A percentile compares a stretch with the other conserved stretches of the same genome.
Conservation (phyloP, 2,888 invertebrate species). For the Drosophila aldrichi region DNA sequence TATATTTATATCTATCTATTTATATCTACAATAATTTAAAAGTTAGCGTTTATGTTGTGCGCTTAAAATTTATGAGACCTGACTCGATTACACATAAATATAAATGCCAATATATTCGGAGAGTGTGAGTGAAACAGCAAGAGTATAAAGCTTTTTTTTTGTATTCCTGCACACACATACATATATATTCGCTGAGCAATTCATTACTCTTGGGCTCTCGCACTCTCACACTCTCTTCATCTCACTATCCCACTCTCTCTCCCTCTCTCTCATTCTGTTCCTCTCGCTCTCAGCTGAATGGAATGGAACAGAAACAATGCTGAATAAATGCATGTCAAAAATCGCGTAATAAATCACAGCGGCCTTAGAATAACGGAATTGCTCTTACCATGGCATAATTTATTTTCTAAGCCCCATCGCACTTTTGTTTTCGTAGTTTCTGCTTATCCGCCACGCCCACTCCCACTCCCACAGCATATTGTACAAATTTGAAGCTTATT, state of each 20-base stretch:
- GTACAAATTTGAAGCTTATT: slow-evolving; percentile 74
- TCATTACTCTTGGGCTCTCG: slow-evolving; percentile 39
- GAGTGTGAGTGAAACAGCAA: neutral
- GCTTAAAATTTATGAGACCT: slow-evolving; percentile 30
- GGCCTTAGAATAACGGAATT: slow-evolving; percentile 27
- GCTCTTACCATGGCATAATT: slow-evolving; percentile 54
- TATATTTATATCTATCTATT: neutral
- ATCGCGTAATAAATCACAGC: slow-evolving; percentile 72
- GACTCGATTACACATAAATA: slow-evolving; percentile 21
- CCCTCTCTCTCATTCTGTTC: neutral
- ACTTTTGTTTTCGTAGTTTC: slow-evolving; percentile 32
- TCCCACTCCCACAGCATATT: slow-evolving; percentile 46
- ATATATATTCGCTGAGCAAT: slow-evolving; percentile 40
- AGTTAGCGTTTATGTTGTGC: neutral
- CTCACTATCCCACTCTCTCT: neutral
- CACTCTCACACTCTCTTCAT: neutral
- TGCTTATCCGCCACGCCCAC: neutral
- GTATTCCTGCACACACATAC: slow-evolving; percentile 6
- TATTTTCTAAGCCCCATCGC: slow-evolving; percentile 64
- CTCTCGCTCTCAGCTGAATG: neutral
- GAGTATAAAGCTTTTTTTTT: slow-evolving; percentile 4
- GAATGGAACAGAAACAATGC: slow-evolving; percentile 25
- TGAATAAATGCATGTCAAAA: slow-evolving; percentile 67
- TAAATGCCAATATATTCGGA: slow-evolving; percentile 14
- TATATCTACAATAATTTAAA: slow-evolving; percentile 17